Evolutionary conservation across 2,888 invertebrate genomes (phyloP), one percentile per base, ranked within the genome.

Genomic region (Platycheirus rosarum): DNA sequence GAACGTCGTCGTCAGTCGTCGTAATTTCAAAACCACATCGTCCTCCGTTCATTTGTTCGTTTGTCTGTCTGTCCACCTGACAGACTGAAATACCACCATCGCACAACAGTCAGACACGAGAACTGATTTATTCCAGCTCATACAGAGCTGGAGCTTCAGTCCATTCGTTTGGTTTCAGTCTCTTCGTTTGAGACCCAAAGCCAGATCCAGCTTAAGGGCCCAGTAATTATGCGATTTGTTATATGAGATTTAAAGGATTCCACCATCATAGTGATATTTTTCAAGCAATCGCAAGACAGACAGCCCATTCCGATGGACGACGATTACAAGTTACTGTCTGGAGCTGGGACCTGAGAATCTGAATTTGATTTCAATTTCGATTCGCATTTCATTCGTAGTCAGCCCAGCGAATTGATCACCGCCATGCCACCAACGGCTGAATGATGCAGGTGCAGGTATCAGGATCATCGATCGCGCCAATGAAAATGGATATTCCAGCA

Each of bases 211-310:
- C 46, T 51, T 65, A 79, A 68, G 71, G 82, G 82, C 68, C 29
- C 71, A 48, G 70, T 82, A 82, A 82, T 82, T 77, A 82, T 82
- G 82, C 77, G 82, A 82, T 82, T 82, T 82, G 82, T 82, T 82
- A 82, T 82, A 76, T 68, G 71, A 77, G 77, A 73, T 77, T 82
- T 77, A 82, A 77, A 73, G 71, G 82, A 68, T 71, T 77, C 62
- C 77, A 71, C 57, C 51, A 62, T 42, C 51, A 68, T 32, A 57
- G 26, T 70, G 76, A 77, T 55, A 63, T 53, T 55, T 65, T 26
- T 55, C 44, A 29, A 60, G 60, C 62, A 49, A 51, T 37, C 42
- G 46, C 40, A 53, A 48, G 55, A 65, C 42, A 57, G 55, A 70
- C 70, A 55, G 35, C 46, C 37, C 49, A 49, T 66, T 57, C 6